phyloP scores from a whole-genome alignment of 2,888 invertebrate genomes.

The Mactromeris polynyma region DNA sequence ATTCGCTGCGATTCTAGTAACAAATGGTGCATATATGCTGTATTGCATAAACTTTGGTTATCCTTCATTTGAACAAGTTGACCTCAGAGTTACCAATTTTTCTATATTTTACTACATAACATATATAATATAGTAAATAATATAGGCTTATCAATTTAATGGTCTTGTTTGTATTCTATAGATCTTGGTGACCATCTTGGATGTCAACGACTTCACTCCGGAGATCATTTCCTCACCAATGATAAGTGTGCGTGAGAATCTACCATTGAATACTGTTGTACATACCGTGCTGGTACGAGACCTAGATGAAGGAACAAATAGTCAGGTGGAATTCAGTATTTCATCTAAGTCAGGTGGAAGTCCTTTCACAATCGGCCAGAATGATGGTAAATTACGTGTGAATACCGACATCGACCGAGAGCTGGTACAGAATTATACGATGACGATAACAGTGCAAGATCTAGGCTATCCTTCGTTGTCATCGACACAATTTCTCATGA shows the following conservation, averaged over 20 bases:
- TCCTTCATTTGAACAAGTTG: too few species aligned
- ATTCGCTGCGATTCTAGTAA: too few species aligned
- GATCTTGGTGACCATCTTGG: constrained; percentile 93
- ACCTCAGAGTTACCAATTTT: too few species aligned
- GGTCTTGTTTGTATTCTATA: constrained; percentile 87
- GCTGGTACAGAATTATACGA: constrained; percentile 75
- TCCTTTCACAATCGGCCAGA: constrained; percentile 93
- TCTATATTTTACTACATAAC: too few species aligned
- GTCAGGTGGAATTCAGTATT: constrained; percentile 91
- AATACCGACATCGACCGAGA: constrained; percentile 94
- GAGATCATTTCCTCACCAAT: constrained; percentile 93
- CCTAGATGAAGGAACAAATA: constrained; percentile 92
- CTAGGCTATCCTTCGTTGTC: constrained; percentile 76
- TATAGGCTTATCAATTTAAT: too few species aligned
- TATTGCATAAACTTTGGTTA: too few species aligned
- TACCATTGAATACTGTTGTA: constrained; percentile 93
- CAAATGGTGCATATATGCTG: too few species aligned
- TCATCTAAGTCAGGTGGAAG: constrained; percentile 88
- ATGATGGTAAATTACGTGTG: constrained; percentile 95
- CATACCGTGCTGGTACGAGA: constrained; percentile 95
- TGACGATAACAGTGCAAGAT: constrained; percentile 82
- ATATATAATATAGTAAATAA: too few species aligned
- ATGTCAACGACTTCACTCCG: constrained; percentile 97
- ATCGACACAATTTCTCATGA: constrained; percentile 65
- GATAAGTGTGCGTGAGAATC: constrained; percentile 90